Percentiles rank a stretch among this genome's conserved stretches.
phyloP scores from a whole-genome alignment of 1,140 invertebrate species.

The Leucophenga varia region DNA sequence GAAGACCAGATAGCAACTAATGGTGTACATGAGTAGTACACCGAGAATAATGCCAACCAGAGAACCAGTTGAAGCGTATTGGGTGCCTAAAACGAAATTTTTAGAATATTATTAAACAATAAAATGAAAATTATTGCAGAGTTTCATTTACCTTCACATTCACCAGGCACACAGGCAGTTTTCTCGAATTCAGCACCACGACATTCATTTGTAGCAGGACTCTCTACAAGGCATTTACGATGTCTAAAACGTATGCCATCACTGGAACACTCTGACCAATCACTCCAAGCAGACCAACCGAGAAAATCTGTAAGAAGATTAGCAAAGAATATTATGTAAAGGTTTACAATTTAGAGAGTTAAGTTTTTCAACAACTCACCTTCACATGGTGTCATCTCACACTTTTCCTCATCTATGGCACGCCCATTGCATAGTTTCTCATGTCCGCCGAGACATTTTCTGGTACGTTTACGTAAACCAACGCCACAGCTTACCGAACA shows the following conservation, averaged over 20 bases:
- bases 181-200: slow-evolving; percentile 66
- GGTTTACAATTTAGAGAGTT: no score
- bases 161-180: slow-evolving; percentile 63
- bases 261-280: slow-evolving; percentile 69
- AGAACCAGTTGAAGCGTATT: slow-evolving; percentile 30
- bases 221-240: slow-evolving; percentile 61
- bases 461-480: slow-evolving; percentile 63
- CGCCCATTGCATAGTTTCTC: slow-evolving; percentile 60
- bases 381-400: slow-evolving; percentile 65
- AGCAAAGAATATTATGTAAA: no score
- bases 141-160: slow-evolving; percentile 35
- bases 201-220: slow-evolving; percentile 63
- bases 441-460: slow-evolving; percentile 63
- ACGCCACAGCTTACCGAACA: slow-evolving; percentile 75
- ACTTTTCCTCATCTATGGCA: slow-evolving; percentile 61
- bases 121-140: neutral
- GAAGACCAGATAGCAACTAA: slow-evolving; percentile 42
- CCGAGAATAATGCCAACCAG: slow-evolving; percentile 26
- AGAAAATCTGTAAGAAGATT: slow-evolving; percentile 55
- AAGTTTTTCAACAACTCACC: slow-evolving; percentile 54
- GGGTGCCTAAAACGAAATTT: slow-evolving; percentile 20
- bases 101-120: neutral
- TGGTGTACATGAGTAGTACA: slow-evolving; percentile 18
- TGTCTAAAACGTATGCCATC: slow-evolving; percentile 67
- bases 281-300: slow-evolving; percentile 68